Base-by-base conservation (phyloP, 2,797 vertebrate species). In the Alectoris magna region DNA sequence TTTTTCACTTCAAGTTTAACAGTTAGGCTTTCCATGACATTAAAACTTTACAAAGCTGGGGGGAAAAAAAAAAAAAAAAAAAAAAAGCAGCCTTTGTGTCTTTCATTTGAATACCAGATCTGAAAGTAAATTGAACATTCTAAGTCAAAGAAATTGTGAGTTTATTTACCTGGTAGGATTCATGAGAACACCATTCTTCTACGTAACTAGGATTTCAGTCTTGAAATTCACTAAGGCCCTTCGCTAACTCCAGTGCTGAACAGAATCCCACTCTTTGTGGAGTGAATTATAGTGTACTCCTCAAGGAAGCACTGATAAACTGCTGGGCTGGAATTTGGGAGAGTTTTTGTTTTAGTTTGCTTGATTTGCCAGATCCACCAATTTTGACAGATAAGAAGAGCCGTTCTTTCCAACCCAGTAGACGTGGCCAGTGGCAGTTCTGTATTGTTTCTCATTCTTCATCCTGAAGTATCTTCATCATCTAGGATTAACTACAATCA, bases 1-100 rank as follows among this genome's bases (percentile, higher is more conserved):
- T 95, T 82, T 96, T 96, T 93, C 86, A 73, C 92, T 96, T 91
- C 73, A 92, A 84, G 91, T 96, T 96, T 90, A 95, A 88, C 92
- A 63, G 23, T 62, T 49, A 66, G 10, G 23, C 88, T 91, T 97
- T 93, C 55, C 49, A 31, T 77, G 84, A 4, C 48, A 51, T 48
- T 83, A 82, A 93, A 92, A 90, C 64, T 77, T 55, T 36, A 93
- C 38, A 31, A 66, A 41, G n/a, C 75, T 89, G 81, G 83, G 38
- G 38, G 11, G 9, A 39, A 39, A 39, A 41, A 41, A 41, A 41
- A 9, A 44, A 44, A 34, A 34, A 34, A 34, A 34, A 34, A 34
- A 34, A 34, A 34, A 34, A 34, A 34, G 34, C 34, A 34, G 15
- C 81, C 56, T 93, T 14, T 74, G 46, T 85, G 43, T 38, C 78